Evolutionary conservation across 2,888 invertebrate species (phyloP), one percentile per base, ranked within the genome.

Genomic region (Cremastobaeus sp.): DNA sequence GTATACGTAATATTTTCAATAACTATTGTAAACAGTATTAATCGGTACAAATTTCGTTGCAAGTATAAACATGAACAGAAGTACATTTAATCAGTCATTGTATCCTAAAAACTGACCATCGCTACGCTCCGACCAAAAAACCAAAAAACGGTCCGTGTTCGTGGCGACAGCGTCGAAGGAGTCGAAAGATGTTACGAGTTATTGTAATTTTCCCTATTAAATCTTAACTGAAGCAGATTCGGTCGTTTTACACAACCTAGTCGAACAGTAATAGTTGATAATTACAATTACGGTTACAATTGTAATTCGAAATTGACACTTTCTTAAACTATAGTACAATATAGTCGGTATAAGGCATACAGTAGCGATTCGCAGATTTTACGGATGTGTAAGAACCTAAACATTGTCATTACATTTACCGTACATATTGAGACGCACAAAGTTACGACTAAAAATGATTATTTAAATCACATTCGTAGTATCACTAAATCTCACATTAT

Each of bases 401-500:
- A 37, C 37, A 30, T 47, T 14, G 11, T 8, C 20, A 41, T 47
- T 55, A 39, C 30, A 48, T 28, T 39, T 66, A 66, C 15, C 32
- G 9, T 54, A 50, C 50, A 57, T 68, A 57, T 43, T 60, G 43
- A 60, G 30, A 69, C 69, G 69, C 59, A 69, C 69, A 69, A 60
- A 60, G 32, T 39, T 59, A 69, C 68, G 52, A 59, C 11, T 52
- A 48, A 70, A 60, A 15, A 65, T 59, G 43, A 68, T 59, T 12
- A 60, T 72, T 39, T 28, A 55, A 66, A 73, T 66, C 60, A 73
- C 66, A 70, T 60, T 60, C 45, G 54, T 54, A 73, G 55, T 60
- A 65, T 65, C 59, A 62, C 54, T 73, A 60, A 66, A 59, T 62
- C 48, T 60, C 60, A 73, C 45, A 60, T 45, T 60, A 62, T 34